A percentile compares a stretch with the other conserved stretches of the same genome.
These are phyloP conservation scores for Himalopsyche anomala DNA, from an alignment of 2,888 invertebrate genomes.

Conservation along the genomic window DNA sequence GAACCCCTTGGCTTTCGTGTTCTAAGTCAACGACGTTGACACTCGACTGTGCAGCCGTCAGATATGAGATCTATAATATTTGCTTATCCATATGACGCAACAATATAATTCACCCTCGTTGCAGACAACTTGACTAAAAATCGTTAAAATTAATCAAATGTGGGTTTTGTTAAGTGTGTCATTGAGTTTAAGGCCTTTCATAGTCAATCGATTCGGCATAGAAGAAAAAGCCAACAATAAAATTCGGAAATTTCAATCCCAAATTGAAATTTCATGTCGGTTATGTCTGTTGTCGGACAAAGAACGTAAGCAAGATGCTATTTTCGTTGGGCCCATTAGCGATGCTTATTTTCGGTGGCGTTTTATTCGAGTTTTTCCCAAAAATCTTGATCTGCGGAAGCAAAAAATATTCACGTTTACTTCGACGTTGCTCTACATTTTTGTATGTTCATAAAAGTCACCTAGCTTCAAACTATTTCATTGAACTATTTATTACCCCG, in stretches of 20 bases:
- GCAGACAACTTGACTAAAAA: too few relatives aligned
- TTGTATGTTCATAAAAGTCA: not conserved
- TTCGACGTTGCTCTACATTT: not conserved
- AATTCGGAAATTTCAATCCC: not conserved
- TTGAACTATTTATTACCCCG: too few relatives aligned
- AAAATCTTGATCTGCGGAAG: not conserved
- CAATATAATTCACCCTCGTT: too few relatives aligned
- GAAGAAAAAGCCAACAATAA: not conserved
- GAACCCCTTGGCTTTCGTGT: too few relatives aligned
- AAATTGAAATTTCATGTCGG: conserved; percentile 30
- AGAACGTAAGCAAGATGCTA: not conserved
- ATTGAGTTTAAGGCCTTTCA: not conserved
- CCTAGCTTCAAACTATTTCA: not conserved
- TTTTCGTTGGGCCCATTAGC: not conserved
- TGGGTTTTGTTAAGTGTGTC: not conserved
- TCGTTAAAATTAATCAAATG: not conserved
- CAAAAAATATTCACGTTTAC: conserved; percentile 11
- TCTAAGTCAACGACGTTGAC: too few relatives aligned
- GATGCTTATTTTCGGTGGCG: not conserved
- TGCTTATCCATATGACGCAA: too few relatives aligned
- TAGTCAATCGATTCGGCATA: not conserved
- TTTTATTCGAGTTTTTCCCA: not conserved
- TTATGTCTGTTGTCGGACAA: not conserved
- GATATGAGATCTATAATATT: too few relatives aligned
- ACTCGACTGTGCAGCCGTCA: too few relatives aligned